Percentiles rank a stretch among this genome's conserved stretches.
These are phyloP conservation scores for Sthenelais limicola DNA, from an alignment of 2,888 invertebrate genomes.

Conservation along the genomic window DNA sequence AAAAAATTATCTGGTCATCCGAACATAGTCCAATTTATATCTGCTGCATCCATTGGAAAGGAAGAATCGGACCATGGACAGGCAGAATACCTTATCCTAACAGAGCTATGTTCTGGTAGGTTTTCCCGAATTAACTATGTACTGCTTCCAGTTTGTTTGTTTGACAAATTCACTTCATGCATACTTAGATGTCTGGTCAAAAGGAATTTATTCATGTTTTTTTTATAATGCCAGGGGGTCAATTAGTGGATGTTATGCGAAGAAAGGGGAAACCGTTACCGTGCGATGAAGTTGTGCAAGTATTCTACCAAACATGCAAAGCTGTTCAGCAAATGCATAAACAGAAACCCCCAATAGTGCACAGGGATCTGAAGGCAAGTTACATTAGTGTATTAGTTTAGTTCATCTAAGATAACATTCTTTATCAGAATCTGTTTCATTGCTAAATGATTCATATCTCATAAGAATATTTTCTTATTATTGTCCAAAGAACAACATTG, in stretches of 20 bases:
- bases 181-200: too few relatives aligned
- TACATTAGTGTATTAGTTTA: background rate
- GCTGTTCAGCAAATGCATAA: slow-evolving; percentile 95
- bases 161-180: background rate
- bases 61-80: slow-evolving; percentile 85
- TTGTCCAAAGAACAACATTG: too few relatives aligned
- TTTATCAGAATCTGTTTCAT: background rate
- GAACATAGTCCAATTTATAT: slow-evolving; percentile 91
- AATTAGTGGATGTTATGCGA: slow-evolving; percentile 68
- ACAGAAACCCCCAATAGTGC: slow-evolving; percentile 91
- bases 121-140: background rate
- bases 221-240: slow-evolving; percentile 62
- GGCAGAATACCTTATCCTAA: slow-evolving; percentile 91
- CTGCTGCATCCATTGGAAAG: slow-evolving; percentile 86
- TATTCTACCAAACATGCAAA: slow-evolving; percentile 92
- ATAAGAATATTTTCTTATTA: too few relatives aligned
- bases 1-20: slow-evolving; percentile 93
- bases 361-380: slow-evolving; percentile 91
- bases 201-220: too few relatives aligned
- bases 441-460: background rate
- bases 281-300: slow-evolving; percentile 76
- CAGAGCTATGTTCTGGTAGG: slow-evolving; percentile 90
- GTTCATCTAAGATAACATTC: background rate
- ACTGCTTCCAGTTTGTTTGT: background rate
- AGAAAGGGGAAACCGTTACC: slow-evolving; percentile 60